Conservation (phyloP, 1,140 invertebrate genomes). For the Drosophila elegans region DNA sequence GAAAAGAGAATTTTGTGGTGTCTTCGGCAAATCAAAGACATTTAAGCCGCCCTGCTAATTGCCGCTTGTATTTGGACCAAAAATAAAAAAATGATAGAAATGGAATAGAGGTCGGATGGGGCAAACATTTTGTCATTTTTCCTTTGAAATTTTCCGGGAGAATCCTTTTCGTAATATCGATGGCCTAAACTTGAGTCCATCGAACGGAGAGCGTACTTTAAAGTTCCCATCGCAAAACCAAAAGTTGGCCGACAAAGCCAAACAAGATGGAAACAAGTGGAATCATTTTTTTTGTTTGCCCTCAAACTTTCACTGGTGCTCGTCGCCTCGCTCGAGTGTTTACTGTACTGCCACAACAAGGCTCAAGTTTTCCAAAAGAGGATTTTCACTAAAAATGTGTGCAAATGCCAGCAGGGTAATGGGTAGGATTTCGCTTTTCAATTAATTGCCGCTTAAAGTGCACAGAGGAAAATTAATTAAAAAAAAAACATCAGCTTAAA, state of each 20-base stretch:
- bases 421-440: conserved; percentile 18
- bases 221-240: conserved; percentile 13
- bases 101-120: neutral
- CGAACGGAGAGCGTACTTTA: conserved; percentile 8
- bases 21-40: neutral
- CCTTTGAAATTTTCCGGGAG: neutral
- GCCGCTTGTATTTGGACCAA: neutral
- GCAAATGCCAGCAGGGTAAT: conserved; percentile 1
- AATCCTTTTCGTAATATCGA: conserved; percentile 6
- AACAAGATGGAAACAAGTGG: conserved; percentile 34
- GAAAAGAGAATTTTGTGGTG: neutral
- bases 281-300: conserved; percentile 32
- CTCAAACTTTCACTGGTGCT: conserved; percentile 28
- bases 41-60: conserved; percentile 10
- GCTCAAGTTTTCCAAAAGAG: conserved; percentile 18
- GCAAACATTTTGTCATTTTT: conserved; percentile 9
- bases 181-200: conserved; percentile 11
- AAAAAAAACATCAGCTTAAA: too few relatives aligned
- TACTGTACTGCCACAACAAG: conserved; percentile 41
- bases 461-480: neutral
- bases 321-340: conserved; percentile 32
- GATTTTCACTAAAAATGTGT: conserved; percentile 12
- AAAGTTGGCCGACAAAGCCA: conserved; percentile 35
- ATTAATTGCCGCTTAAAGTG: conserved; percentile 31
- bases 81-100: neutral